A percentile compares a stretch with the other conserved stretches of the same genome.
Conservation (phyloP, 2,888 invertebrate species). For the Lepidochitona cinerea region DNA sequence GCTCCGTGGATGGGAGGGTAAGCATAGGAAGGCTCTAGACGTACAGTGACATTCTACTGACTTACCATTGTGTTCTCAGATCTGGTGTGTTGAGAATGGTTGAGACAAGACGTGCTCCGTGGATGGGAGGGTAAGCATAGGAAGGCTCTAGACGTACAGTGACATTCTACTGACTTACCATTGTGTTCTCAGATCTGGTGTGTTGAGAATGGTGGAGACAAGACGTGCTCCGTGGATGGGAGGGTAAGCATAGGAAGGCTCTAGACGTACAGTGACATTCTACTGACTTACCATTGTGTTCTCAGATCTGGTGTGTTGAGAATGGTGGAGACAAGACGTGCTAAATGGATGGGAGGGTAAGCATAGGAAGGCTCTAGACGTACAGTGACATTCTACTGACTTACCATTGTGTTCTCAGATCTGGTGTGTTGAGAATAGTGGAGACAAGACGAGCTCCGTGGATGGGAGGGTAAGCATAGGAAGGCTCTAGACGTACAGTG, state of each 20-base stretch:
- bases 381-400: conserved; percentile 78
- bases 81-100: conserved; percentile 84
- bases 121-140: conserved; percentile 81
- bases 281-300: conserved; percentile 77
- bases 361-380: not conserved
- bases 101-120: conserved; percentile 90
- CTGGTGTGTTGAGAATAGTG: conserved; percentile 83
- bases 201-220: conserved; percentile 86
- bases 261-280: not conserved
- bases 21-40: not conserved
- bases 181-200: conserved; percentile 75
- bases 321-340: conserved; percentile 89
- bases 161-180: conserved; percentile 82
- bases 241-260: not conserved
- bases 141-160: not conserved
- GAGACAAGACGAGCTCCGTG: conserved; percentile 91
- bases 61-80: conserved; percentile 79
- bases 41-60: too few relatives aligned
- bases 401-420: conserved; percentile 79
- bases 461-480: conserved; percentile 91
- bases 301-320: conserved; percentile 80
- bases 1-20: conserved; percentile 95
- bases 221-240: conserved; percentile 93
- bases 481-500: too few relatives aligned
- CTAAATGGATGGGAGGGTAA: conserved; percentile 91